A percentile compares a stretch with the other conserved stretches of the same genome.
These are phyloP conservation scores for Cossypha caffra DNA, from an alignment of 2,797 vertebrate species.

Conservation along the genomic window DNA sequence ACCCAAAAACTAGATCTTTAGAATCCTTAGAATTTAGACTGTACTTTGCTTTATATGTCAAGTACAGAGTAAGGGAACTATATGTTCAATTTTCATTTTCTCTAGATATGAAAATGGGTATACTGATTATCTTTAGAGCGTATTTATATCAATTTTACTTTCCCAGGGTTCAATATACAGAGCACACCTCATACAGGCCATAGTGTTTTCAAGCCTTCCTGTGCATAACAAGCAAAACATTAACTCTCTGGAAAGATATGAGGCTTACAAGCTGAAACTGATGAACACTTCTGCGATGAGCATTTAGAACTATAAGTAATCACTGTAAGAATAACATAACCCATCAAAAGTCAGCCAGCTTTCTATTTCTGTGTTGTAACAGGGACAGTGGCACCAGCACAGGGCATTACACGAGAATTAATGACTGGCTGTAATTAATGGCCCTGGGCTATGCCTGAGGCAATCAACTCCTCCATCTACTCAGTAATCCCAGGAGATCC, in stretches of 20 bases:
- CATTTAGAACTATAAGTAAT: neutral
- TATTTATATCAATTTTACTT: neutral
- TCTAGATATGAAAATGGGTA: neutral
- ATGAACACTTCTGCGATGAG: neutral
- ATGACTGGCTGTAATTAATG: slow-evolving; percentile 47
- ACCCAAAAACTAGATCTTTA: neutral
- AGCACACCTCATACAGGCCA: neutral
- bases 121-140: neutral
- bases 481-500: slow-evolving; percentile 41
- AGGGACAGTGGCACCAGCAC: slow-evolving; percentile 1
- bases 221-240: neutral
- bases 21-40: neutral
- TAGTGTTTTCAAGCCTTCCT: neutral
- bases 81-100: neutral
- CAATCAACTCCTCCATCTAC: slow-evolving; percentile 28
- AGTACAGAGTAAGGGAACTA: neutral
- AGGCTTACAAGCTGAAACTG: neutral
- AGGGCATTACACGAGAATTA: slow-evolving; percentile 42
- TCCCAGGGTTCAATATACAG: neutral
- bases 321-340: neutral
- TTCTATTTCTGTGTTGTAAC: neutral
- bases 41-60: neutral
- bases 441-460: neutral
- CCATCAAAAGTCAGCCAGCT: neutral
- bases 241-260: neutral